Evolutionary conservation across 2,113 vertebrate genomes (phyloP).

Genomic region (Menura novaehollandiae): DNA sequence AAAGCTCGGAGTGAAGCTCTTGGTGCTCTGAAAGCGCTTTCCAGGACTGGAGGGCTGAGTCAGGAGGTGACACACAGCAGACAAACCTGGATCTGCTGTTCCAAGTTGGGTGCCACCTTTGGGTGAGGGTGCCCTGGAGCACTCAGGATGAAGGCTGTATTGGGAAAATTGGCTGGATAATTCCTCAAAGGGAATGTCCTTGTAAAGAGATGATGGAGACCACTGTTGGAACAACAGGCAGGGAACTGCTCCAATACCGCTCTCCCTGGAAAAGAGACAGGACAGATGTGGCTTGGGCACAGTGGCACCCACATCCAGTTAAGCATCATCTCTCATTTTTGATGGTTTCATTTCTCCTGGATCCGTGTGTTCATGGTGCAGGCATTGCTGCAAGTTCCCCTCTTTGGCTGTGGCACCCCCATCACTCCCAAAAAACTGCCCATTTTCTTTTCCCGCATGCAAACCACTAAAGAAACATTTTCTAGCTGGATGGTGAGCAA

Average conservation of each 20-base stretch:
- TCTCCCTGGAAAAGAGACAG: background rate
- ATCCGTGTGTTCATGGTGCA: background rate
- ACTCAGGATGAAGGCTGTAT: background rate
- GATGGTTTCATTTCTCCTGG: background rate
- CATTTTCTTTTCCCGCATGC: background rate
- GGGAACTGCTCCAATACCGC: background rate
- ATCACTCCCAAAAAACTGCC: background rate
- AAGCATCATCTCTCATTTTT: background rate
- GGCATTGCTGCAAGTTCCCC: background rate
- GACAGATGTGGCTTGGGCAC: background rate
- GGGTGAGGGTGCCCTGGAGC: background rate
- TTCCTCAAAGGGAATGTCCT: background rate
- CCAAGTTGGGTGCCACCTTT: background rate
- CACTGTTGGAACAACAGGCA: background rate
- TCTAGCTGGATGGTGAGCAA: conserved; percentile 56
- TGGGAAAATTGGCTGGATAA: background rate
- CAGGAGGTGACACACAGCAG: background rate
- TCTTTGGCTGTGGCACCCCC: background rate
- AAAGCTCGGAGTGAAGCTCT: rapidly evolving
- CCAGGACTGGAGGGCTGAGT: background rate
- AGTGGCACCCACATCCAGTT: background rate
- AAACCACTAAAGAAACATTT: conserved; percentile 63
- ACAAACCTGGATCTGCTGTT: background rate
- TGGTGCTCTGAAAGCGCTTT: background rate
- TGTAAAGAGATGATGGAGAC: background rate